Conservation (phyloP, 2,113 vertebrate genomes). For the Cryptomyrus ogoouensis region DNA sequence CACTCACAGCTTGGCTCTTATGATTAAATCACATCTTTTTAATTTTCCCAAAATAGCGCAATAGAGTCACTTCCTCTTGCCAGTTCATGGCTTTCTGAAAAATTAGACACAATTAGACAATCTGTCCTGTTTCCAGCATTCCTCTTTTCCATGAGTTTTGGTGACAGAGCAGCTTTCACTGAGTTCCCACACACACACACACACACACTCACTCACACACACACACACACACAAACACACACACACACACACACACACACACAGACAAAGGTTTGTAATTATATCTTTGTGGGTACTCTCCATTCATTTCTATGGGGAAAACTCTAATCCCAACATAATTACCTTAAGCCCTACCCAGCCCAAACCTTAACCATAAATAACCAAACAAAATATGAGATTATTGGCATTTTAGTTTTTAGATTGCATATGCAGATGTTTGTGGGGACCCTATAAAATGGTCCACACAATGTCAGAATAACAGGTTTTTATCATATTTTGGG, state of each 20-base stretch:
- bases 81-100: conserved; percentile 57
- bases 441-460: no score
- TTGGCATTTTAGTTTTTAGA: no score
- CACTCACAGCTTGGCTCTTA: conserved; percentile 35
- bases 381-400: no score
- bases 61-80: conserved; percentile 48
- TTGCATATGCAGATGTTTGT: no score
- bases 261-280: no score
- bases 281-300: no score
- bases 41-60: conserved; percentile 53
- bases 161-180: neutral
- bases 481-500: no score
- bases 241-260: neutral
- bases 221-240: neutral
- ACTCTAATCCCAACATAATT: no score
- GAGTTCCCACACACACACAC: neutral
- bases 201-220: neutral
- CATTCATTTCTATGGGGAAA: no score
- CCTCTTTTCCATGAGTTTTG: neutral
- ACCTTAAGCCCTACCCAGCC: no score
- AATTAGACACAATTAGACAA: conserved; percentile 61
- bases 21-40: conserved; percentile 64
- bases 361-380: neutral
- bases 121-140: neutral
- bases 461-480: no score